These are phyloP conservation scores for Progne subis DNA, from an alignment of 2,113 vertebrate species.

Conservation along the genomic window DNA sequence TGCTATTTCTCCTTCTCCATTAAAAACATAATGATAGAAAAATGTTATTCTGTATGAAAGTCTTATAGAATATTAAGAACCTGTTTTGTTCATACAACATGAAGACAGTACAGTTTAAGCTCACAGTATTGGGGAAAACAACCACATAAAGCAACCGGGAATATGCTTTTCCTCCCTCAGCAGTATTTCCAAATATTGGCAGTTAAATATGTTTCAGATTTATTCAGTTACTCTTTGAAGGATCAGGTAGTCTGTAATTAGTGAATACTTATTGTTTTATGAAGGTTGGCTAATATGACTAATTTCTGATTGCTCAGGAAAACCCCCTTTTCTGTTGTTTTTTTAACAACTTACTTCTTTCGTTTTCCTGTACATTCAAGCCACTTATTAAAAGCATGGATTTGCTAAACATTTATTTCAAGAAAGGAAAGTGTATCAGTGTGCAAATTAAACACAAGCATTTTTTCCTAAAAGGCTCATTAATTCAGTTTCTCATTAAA, in stretches of 20 bases:
- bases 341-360: slow-evolving; percentile 18
- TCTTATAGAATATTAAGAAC: slow-evolving; percentile 50
- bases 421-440: slow-evolving; percentile 36
- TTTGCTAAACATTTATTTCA: slow-evolving; percentile 48
- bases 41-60: slow-evolving; percentile 44
- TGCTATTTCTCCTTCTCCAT: slow-evolving; percentile 5
- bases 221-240: slow-evolving; percentile 7
- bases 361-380: slow-evolving; percentile 27
- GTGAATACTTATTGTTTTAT: slow-evolving; percentile 10
- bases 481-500: slow-evolving; percentile 45
- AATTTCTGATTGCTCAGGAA: slow-evolving; percentile 38
- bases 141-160: neutral
- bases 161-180: slow-evolving; percentile 19
- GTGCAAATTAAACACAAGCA: slow-evolving; percentile 55
- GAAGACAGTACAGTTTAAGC: slow-evolving; percentile 40
- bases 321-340: neutral
- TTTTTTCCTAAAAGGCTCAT: slow-evolving; percentile 12
- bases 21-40: slow-evolving; percentile 39
- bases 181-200: slow-evolving; percentile 39
- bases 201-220: slow-evolving; percentile 10
- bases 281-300: slow-evolving; percentile 35
- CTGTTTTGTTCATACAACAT: slow-evolving; percentile 26
- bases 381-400: slow-evolving; percentile 8
- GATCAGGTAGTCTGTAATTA: slow-evolving; percentile 3
- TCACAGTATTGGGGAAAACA: neutral